These are phyloP conservation scores for Harpegnathos saltator DNA, from an alignment of 1,140 invertebrate genomes.

Conservation along the genomic window DNA sequence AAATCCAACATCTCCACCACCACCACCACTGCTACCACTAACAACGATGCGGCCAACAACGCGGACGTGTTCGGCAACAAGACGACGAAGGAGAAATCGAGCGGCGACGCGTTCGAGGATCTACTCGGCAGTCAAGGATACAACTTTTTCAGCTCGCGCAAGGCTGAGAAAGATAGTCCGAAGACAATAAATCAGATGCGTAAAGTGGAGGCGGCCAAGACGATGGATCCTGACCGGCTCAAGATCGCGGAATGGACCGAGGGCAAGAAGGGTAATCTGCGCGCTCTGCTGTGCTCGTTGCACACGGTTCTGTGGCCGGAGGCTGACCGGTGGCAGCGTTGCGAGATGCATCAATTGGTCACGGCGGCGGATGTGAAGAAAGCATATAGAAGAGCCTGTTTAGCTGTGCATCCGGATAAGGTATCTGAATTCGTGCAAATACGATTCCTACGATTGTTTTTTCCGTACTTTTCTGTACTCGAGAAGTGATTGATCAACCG, in stretches of 20 bases:
- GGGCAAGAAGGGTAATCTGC: conserved; percentile 98
- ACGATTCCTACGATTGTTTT: background rate
- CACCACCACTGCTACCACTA: conserved; percentile 49
- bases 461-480: background rate
- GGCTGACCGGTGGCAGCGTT: conserved; percentile 94
- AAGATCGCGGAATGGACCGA: conserved; percentile 94
- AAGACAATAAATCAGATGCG: conserved; percentile 97
- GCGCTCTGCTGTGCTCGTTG: conserved; percentile 97
- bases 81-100: conserved; percentile 81
- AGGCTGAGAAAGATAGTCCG: conserved; percentile 92
- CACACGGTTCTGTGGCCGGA: conserved; percentile 98
- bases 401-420: conserved; percentile 99
- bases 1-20: conserved; percentile 77
- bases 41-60: conserved; percentile 25
- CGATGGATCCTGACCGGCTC: conserved; percentile 96
- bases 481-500: too few relatives aligned
- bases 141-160: conserved; percentile 88
- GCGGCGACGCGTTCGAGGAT: conserved; percentile 94
- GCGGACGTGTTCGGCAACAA: conserved; percentile 76
- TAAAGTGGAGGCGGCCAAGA: conserved; percentile 93
- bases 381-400: conserved; percentile 96
- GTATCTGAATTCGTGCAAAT: conserved; percentile 85
- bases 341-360: conserved; percentile 97
- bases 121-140: conserved; percentile 95
- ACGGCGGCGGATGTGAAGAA: conserved; percentile 97